These are phyloP conservation scores for Psettodes erumei DNA, from an alignment of 2,113 vertebrate genomes.

Conservation along the genomic window DNA sequence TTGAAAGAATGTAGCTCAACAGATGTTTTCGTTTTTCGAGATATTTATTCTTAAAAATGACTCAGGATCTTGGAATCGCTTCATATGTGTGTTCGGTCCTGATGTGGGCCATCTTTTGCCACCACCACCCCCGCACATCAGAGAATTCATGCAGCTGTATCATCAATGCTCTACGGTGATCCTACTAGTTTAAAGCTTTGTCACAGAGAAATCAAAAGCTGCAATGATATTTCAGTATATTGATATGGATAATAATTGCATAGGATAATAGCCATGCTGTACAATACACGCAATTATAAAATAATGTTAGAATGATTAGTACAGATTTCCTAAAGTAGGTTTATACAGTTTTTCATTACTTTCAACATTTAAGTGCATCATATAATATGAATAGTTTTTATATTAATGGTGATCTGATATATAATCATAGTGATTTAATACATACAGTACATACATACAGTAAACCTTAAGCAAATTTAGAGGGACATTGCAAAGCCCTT, in stretches of 20 bases:
- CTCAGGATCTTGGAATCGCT: constrained; percentile 82
- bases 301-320: constrained; percentile 83
- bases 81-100: constrained; percentile 63
- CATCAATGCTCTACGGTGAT: constrained; percentile 82
- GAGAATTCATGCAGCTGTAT: constrained; percentile 90
- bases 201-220: constrained; percentile 81
- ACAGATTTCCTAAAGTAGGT: constrained; percentile 71
- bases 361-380: constrained; percentile 93
- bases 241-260: constrained; percentile 91
- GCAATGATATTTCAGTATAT: constrained; percentile 77
- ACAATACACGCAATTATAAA: constrained; percentile 84
- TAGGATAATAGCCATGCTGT: constrained; percentile 98
- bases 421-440: constrained; percentile 72
- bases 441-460: constrained; percentile 77
- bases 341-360: constrained; percentile 73
- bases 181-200: constrained; percentile 87
- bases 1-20: constrained; percentile 8
- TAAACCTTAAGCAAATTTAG: constrained; percentile 74
- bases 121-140: constrained; percentile 86
- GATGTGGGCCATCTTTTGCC: constrained; percentile 77
- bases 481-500: constrained; percentile 85
- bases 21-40: constrained; percentile 45
- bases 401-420: constrained; percentile 75
- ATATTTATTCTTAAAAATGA: constrained; percentile 97
- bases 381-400: constrained; percentile 85